Percentiles rank a stretch among this genome's conserved stretches.
Evolutionary conservation across 2,888 invertebrate species (phyloP).

Genomic region (Aromia moschata): DNA sequence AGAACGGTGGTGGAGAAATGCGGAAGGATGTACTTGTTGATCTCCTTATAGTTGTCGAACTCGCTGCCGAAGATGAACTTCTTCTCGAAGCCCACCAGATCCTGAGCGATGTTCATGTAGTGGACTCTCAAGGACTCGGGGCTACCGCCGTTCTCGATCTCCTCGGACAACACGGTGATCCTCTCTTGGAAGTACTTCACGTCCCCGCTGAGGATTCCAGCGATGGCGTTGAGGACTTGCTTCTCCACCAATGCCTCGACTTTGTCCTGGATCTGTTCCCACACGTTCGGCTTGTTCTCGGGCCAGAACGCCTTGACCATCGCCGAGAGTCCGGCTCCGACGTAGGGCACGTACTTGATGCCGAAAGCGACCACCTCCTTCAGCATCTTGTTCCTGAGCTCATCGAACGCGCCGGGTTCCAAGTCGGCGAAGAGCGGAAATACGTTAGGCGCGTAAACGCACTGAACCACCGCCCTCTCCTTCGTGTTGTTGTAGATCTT

Average conservation of each 20-base stretch:
- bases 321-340: conserved; percentile 7
- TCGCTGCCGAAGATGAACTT: conserved; percentile 11
- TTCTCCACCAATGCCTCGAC: conserved; percentile 3
- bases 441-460: background rate
- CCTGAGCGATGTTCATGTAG: conserved; percentile 23
- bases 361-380: background rate
- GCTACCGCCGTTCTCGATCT: conserved; percentile 9
- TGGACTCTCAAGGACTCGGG: background rate
- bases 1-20: conserved; percentile 4
- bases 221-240: conserved; percentile 7
- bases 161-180: conserved; percentile 1
- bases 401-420: conserved; percentile 1
- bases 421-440: background rate
- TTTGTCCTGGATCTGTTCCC: conserved; percentile 15
- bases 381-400: background rate
- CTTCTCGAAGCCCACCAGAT: conserved; percentile 21
- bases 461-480: conserved; percentile 23
- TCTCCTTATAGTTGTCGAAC: background rate
- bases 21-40: conserved; percentile 16
- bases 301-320: conserved; percentile 20
- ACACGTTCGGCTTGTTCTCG: conserved; percentile 7
- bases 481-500: conserved; percentile 17
- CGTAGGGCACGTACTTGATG: conserved; percentile 5
- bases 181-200: conserved; percentile 15
- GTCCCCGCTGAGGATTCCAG: conserved; percentile 3